A percentile compares a stretch with the other conserved stretches of the same genome.
Conservation (phyloP, 2,113 vertebrate genomes). For the Thoracochromis brauschi region DNA sequence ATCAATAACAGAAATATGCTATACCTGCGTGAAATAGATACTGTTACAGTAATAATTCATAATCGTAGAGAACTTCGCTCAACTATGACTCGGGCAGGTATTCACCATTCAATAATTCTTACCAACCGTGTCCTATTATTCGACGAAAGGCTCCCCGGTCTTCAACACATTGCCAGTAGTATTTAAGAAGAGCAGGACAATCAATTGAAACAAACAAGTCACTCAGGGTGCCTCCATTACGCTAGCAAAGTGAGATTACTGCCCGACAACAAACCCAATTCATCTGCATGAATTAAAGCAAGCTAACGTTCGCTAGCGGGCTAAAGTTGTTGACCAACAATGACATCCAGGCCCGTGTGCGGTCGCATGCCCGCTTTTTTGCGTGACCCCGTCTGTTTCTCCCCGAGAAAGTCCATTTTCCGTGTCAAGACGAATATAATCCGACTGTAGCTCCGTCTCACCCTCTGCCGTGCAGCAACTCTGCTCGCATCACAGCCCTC, state of each 20-base stretch:
- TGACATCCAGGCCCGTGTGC: slow-evolving; percentile 52
- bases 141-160: background rate
- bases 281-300: slow-evolving; percentile 46
- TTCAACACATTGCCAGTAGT: slow-evolving; percentile 27
- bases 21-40: background rate
- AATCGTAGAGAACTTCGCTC: slow-evolving; percentile 5
- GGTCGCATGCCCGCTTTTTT: slow-evolving; percentile 26
- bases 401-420: slow-evolving; percentile 50
- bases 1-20: background rate
- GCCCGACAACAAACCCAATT: slow-evolving; percentile 22
- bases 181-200: background rate
- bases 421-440: background rate
- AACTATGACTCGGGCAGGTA: background rate
- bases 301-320: slow-evolving; percentile 48
- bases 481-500: slow-evolving; percentile 49
- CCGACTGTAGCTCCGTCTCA: slow-evolving; percentile 16
- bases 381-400: background rate
- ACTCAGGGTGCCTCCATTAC: slow-evolving; percentile 60
- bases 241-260: slow-evolving; percentile 28
- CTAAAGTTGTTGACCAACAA: slow-evolving; percentile 55
- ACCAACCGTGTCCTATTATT: background rate
- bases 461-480: slow-evolving; percentile 29
- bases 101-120: background rate
- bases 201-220: slow-evolving; percentile 16
- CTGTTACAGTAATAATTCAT: background rate